These are phyloP conservation scores for Anniella stebbinsi DNA, from an alignment of 2,797 vertebrate species.

Conservation along the genomic window DNA sequence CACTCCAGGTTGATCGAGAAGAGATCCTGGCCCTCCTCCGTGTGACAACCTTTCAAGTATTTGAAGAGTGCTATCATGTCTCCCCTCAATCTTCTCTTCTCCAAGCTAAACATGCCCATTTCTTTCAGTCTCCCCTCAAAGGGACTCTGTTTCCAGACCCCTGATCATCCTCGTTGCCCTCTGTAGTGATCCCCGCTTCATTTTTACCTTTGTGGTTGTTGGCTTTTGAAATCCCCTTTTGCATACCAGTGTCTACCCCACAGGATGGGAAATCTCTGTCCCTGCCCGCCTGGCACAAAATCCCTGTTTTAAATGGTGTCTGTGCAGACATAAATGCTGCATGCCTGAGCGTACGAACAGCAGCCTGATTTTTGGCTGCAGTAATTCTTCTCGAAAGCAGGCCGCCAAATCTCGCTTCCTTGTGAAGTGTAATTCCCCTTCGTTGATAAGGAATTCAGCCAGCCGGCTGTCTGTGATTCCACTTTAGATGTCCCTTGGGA, in stretches of 20 bases:
- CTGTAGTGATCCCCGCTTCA: background rate
- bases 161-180: too few relatives aligned
- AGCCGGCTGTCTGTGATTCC: conserved; percentile 13
- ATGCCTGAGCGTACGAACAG: background rate
- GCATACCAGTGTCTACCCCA: background rate
- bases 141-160: too few relatives aligned
- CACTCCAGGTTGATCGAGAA: too few relatives aligned
- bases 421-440: conserved; percentile 1
- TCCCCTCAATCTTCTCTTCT: too few relatives aligned
- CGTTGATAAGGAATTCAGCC: conserved; percentile 26
- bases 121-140: too few relatives aligned
- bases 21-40: too few relatives aligned
- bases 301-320: background rate
- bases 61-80: too few relatives aligned
- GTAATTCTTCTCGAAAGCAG: conserved; percentile 20
- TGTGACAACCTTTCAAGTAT: too few relatives aligned
- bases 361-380: conserved; percentile 2
- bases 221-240: background rate
- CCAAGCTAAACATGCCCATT: too few relatives aligned
- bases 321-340: background rate
- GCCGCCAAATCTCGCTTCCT: background rate
- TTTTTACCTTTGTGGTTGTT: background rate
- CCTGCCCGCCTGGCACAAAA: background rate
- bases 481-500: background rate
- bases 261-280: background rate